phyloP scores from a whole-genome alignment of 2,888 invertebrate species.

The Polydesmus complanatus region DNA sequence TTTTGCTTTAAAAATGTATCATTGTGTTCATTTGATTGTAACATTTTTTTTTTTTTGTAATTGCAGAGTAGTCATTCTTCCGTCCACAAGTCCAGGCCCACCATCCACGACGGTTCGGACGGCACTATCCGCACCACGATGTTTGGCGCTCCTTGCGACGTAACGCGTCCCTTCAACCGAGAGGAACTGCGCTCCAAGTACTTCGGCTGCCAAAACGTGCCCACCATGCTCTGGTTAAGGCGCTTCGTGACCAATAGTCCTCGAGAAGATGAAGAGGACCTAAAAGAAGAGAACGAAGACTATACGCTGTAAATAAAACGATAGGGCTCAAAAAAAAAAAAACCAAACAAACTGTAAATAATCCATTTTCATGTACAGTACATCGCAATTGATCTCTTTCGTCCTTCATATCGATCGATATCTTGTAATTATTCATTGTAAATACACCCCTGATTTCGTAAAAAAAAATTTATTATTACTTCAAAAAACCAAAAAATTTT shows the following conservation, averaged over 20 bases:
- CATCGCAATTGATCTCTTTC: no score
- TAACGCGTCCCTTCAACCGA: slow-evolving; percentile 32
- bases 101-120: slow-evolving; percentile 28
- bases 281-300: no score
- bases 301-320: no score
- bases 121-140: slow-evolving; percentile 31
- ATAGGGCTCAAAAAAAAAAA: no score
- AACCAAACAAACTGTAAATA: no score
- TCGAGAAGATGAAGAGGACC: not conserved
- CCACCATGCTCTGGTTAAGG: slow-evolving; percentile 35
- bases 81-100: slow-evolving; percentile 31
- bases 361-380: no score
- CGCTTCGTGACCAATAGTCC: no score
- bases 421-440: no score
- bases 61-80: slow-evolving; percentile 23
- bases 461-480: no score
- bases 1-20: not conserved
- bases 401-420: no score
- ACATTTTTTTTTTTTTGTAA: slow-evolving; percentile 5
- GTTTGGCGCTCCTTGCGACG: slow-evolving; percentile 38
- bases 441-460: no score
- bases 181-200: slow-evolving; percentile 33
- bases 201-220: slow-evolving; percentile 38
- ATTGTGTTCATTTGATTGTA: not conserved
- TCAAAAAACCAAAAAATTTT: no score